phyloP scores from a whole-genome alignment of 2,888 invertebrate genomes.

The Ernsta delagoae region DNA sequence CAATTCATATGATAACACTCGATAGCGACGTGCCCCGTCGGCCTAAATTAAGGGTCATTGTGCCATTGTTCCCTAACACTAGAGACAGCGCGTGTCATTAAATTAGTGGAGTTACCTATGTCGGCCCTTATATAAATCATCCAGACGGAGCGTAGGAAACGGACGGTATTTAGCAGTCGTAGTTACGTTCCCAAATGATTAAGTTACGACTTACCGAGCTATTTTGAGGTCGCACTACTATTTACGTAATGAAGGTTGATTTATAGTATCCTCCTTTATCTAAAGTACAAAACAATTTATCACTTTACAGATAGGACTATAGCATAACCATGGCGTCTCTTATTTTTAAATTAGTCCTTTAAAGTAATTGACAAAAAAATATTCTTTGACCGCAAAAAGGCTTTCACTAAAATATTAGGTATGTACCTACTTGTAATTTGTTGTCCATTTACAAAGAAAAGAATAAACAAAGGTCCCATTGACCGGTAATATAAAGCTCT shows the following conservation, averaged over 20 bases:
- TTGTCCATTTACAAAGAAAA: background rate
- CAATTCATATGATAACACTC: conserved; percentile 36
- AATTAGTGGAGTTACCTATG: conserved; percentile 45
- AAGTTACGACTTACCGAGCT: conserved; percentile 28
- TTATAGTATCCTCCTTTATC: conserved; percentile 15
- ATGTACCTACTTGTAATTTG: background rate
- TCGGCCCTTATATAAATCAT: conserved; percentile 37
- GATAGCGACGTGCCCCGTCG: conserved; percentile 46
- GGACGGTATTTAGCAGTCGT: conserved; percentile 11
- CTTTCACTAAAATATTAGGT: too few relatives aligned
- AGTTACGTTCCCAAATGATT: conserved; percentile 17
- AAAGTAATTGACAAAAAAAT: too few relatives aligned
- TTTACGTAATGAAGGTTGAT: conserved; percentile 23
- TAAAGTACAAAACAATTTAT: background rate
- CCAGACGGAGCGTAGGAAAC: conserved; percentile 16
- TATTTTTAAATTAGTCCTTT: too few relatives aligned
- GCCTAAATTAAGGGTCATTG: conserved; percentile 51
- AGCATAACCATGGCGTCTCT: too few relatives aligned
- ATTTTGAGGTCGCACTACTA: conserved; percentile 17
- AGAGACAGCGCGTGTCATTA: conserved; percentile 35
- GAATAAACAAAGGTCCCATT: background rate
- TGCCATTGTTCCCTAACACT: conserved; percentile 38
- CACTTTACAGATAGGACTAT: background rate
- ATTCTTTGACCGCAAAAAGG: too few relatives aligned
- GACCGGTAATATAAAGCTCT: background rate